Percentiles rank a stretch among this genome's conserved stretches.
Evolutionary conservation across 92 coral and sea anemone species (phyloP).

Genomic region (Epizoanthus stellaris): DNA sequence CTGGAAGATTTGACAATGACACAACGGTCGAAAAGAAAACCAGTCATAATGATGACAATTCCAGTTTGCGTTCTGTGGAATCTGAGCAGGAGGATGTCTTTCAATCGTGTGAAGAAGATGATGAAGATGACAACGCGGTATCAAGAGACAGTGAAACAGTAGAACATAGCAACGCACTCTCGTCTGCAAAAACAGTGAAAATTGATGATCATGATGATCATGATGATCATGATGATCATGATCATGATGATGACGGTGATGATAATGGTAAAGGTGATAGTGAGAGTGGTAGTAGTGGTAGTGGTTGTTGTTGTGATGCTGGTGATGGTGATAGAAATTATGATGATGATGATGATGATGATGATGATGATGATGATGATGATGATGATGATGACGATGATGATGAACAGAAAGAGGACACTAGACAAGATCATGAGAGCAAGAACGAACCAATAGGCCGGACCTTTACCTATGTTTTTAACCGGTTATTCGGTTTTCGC

Average conservation of each 20-base stretch:
- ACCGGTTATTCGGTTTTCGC: constrained; percentile 23
- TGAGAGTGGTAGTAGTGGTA: no score
- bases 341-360: background rate
- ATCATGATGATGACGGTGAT: background rate
- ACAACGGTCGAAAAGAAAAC: no score
- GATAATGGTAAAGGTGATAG: no score
- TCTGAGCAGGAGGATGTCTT: background rate
- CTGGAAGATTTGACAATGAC: background rate
- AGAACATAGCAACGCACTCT: background rate
- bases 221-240: background rate
- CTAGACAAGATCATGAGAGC: background rate
- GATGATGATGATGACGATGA: background rate
- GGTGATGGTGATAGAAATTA: background rate
- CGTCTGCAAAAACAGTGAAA: background rate
- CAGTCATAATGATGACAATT: no score
- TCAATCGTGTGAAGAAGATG: constrained; percentile 27
- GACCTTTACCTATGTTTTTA: background rate
- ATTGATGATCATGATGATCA: background rate
- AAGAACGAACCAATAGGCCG: background rate
- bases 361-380: background rate
- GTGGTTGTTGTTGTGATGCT: background rate
- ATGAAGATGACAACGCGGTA: background rate
- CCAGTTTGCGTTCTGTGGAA: background rate
- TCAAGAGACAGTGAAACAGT: background rate
- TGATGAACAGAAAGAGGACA: background rate